These are phyloP conservation scores for Paradisaea rubra DNA, from an alignment of 2,113 vertebrate genomes.

Conservation along the genomic window DNA sequence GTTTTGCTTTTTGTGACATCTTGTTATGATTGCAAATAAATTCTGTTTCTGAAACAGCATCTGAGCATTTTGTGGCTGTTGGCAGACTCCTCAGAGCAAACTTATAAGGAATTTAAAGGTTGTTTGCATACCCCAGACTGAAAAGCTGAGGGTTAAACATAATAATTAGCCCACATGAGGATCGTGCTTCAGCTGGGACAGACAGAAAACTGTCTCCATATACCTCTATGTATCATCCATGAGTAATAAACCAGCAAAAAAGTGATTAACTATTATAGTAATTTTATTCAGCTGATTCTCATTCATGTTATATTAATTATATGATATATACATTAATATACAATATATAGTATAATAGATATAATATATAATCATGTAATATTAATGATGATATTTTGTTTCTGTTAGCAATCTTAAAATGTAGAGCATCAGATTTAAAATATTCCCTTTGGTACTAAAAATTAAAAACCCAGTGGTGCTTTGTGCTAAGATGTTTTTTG, in stretches of 20 bases:
- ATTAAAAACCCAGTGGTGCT: neutral
- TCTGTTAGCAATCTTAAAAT: neutral
- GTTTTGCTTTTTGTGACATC: neutral
- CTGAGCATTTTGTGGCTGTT: neutral
- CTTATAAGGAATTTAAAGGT: neutral
- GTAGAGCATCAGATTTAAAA: neutral
- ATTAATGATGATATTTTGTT: neutral
- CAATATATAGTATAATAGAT: too few species aligned
- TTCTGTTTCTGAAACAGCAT: neutral
- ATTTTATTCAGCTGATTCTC: neutral
- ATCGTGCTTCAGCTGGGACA: neutral
- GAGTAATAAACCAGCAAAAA: neutral
- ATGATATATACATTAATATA: too few species aligned
- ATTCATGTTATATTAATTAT: neutral
- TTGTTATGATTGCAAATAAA: neutral
- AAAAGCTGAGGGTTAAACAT: rapidly evolving
- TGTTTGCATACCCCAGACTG: neutral
- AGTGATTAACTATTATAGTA: neutral
- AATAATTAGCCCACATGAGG: neutral
- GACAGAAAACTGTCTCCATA: neutral
- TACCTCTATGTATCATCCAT: neutral
- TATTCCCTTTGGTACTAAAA: neutral
- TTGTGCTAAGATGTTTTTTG: neutral
- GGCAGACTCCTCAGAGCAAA: neutral
- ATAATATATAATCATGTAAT: neutral